Percentiles rank a stretch among this genome's conserved stretches.
Evolutionary conservation across 2,797 vertebrate species (phyloP).

Genomic region (Cetoscarus ocellatus): DNA sequence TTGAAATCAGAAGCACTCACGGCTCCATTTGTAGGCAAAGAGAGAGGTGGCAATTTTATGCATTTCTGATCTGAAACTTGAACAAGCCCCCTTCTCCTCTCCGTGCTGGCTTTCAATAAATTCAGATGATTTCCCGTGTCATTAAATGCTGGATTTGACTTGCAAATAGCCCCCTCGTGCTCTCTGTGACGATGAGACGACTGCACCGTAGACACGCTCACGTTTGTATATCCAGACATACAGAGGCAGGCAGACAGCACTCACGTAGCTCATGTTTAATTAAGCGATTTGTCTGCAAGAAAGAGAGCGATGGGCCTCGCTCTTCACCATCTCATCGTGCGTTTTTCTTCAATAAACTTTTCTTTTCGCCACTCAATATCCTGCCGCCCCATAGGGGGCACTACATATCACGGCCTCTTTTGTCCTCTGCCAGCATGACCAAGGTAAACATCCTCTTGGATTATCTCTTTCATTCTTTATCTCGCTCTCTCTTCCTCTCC

Average conservation of each 20-base stretch:
- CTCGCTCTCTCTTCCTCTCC: slow-evolving; percentile 60
- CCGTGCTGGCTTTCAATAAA: slow-evolving; percentile 72
- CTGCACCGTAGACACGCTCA: slow-evolving; percentile 48
- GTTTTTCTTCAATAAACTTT: slow-evolving; percentile 64
- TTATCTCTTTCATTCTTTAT: slow-evolving; percentile 77
- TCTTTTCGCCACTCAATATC: slow-evolving; percentile 63
- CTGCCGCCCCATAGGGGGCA: slow-evolving; percentile 76
- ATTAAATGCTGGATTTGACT: slow-evolving; percentile 79
- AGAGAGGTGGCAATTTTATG: slow-evolving; percentile 66
- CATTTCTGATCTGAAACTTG: slow-evolving; percentile 71
- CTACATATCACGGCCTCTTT: slow-evolving; percentile 67
- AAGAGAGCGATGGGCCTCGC: slow-evolving; percentile 34
- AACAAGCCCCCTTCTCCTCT: slow-evolving; percentile 65
- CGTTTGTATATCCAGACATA: slow-evolving; percentile 57
- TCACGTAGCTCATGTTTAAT: slow-evolving; percentile 75
- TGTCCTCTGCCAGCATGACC: slow-evolving; percentile 76
- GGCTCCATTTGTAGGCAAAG: slow-evolving; percentile 62
- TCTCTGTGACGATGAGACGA: slow-evolving; percentile 61
- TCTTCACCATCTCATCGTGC: slow-evolving; percentile 35
- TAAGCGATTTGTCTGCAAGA: slow-evolving; percentile 69
- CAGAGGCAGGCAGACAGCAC: slow-evolving; percentile 59
- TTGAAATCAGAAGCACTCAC: slow-evolving; percentile 63
- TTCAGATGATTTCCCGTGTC: slow-evolving; percentile 77
- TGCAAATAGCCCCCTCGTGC: slow-evolving; percentile 75
- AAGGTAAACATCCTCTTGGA: slow-evolving; percentile 81